Base-by-base conservation (phyloP, 1,140 invertebrate species). In the Drosophila orena region DNA sequence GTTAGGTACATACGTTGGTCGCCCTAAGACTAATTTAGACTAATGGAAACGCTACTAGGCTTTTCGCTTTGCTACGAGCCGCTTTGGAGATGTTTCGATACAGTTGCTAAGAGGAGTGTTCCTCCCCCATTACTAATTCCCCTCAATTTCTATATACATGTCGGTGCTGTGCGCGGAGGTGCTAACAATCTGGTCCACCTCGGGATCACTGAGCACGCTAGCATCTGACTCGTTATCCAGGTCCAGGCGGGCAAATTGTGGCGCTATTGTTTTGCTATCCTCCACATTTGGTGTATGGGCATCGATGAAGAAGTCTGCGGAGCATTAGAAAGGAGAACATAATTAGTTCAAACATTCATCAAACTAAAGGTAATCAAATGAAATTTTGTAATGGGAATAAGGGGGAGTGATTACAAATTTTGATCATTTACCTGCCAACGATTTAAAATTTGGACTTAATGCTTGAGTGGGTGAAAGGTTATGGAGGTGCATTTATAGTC, bases 231-330 rank as follows among this genome's bases (percentile, higher is more conserved):
- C 66, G 30, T 50, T 14, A 15, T 66, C 66, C 49, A 66, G 34
- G 8, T 57, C 46, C 5, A 43, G 17, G 27, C 54, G 27, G n/a
- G 49, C 20, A 10, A 70, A 65, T 12, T 50, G 57, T 17, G 34
- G 47, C 56, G 42, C 27, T 6, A 15, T 11, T 20, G 49, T 40
- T 35, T 69, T 47, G 12, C 42, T 27, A 10, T 54, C 42, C n/a
- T 49, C 44, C 40, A 35, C 42, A 34, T 34, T 59, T 7, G 84
- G 80, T 37, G 85, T 74, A 35, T 80, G 85, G 12, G 69, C 73
- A 40, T 89, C 80, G 52, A 89, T 90, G 49, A 89, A 84, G 43
- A 85, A 89, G 52, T 89, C 85, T 90, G 43, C 7, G 38, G 58
- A 24, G 27, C 3, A 46, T 69, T 24, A 1, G 0, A 35, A 2